A percentile compares a stretch with the other conserved stretches of the same genome.
phyloP scores from a whole-genome alignment of 2,888 invertebrate species.

The Eucera pruinosa region DNA sequence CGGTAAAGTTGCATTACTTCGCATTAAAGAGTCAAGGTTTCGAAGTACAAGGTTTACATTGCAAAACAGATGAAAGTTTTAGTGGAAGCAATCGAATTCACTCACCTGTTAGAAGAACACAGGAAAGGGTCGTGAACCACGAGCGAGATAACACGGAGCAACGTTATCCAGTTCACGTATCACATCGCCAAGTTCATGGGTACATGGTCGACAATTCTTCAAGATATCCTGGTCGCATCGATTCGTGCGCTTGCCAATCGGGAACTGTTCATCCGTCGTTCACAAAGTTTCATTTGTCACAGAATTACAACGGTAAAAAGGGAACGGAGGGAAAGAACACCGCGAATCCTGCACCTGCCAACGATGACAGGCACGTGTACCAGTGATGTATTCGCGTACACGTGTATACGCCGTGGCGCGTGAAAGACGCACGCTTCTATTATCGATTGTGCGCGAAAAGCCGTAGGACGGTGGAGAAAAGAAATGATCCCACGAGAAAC shows the following conservation, averaged over 20 bases:
- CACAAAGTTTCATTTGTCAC: constrained; percentile 1
- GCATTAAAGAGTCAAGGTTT: not conserved
- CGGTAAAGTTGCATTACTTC: not conserved
- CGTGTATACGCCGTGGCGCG: constrained; percentile 40
- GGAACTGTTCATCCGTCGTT: constrained; percentile 1
- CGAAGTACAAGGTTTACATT: not conserved
- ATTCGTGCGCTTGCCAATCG: constrained; percentile 30
- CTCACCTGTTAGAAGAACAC: constrained; percentile 54
- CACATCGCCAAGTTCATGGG: not conserved
- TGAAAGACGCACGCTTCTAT: constrained; percentile 22
- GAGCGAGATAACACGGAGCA: not conserved
- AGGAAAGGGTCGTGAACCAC: not conserved
- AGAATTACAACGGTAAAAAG: not conserved
- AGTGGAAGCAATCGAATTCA: not conserved
- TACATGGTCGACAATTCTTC: constrained; percentile 13
- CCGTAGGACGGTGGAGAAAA: constrained; percentile 10
- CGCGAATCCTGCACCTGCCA: constrained; percentile 13
- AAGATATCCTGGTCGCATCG: constrained; percentile 44
- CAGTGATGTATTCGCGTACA: constrained; percentile 42
- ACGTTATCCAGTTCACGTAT: constrained; percentile 45
- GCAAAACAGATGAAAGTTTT: not conserved
- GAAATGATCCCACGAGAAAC: constrained; percentile 10
- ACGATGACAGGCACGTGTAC: constrained; percentile 54
- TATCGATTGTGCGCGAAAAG: constrained; percentile 51
- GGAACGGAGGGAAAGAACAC: constrained; percentile 8